Conservation (phyloP, 2,113 vertebrate genomes). For the Lampris incognitus region DNA sequence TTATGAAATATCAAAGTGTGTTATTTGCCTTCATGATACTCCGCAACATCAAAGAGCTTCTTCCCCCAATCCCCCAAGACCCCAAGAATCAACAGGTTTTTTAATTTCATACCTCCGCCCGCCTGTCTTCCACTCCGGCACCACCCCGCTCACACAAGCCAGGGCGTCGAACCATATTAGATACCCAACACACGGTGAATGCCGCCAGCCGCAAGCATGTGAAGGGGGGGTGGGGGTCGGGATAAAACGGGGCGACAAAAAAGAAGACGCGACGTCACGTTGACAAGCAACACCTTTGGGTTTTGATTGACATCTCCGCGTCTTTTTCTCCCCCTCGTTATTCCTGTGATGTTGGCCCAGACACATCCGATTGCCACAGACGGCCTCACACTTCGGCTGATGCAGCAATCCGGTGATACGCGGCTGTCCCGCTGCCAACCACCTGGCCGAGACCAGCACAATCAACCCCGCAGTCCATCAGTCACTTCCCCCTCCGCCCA, state of each 20-base stretch:
- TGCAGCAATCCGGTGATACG: slow-evolving; percentile 74
- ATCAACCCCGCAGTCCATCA: slow-evolving; percentile 69
- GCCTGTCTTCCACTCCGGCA: slow-evolving; percentile 56
- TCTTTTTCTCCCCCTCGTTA: slow-evolving; percentile 60
- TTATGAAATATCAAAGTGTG: slow-evolving; percentile 78
- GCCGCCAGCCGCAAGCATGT: slow-evolving; percentile 53
- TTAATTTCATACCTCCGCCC: slow-evolving; percentile 4
- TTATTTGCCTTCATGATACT: slow-evolving; percentile 75
- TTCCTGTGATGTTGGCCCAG: slow-evolving; percentile 78
- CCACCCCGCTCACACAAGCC: slow-evolving; percentile 63
- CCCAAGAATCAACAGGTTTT: slow-evolving; percentile 53
- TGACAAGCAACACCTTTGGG: slow-evolving; percentile 55
- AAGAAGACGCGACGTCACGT: slow-evolving; percentile 36
- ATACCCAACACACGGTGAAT: slow-evolving; percentile 57
- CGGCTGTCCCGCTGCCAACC: slow-evolving; percentile 72
- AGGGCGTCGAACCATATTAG: slow-evolving; percentile 71
- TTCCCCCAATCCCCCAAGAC: slow-evolving; percentile 58
- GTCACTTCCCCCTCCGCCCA: slow-evolving; percentile 63
- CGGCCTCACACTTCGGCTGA: slow-evolving; percentile 78
- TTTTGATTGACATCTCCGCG: slow-evolving; percentile 72
- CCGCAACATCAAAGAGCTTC: slow-evolving; percentile 72
- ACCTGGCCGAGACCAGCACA: slow-evolving; percentile 73
- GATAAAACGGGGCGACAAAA: slow-evolving; percentile 20
- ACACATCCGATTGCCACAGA: slow-evolving; percentile 62
- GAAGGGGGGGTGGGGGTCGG: not conserved